phyloP scores from a whole-genome alignment of 2,113 vertebrate species.

The Stigmatopora argus region DNA sequence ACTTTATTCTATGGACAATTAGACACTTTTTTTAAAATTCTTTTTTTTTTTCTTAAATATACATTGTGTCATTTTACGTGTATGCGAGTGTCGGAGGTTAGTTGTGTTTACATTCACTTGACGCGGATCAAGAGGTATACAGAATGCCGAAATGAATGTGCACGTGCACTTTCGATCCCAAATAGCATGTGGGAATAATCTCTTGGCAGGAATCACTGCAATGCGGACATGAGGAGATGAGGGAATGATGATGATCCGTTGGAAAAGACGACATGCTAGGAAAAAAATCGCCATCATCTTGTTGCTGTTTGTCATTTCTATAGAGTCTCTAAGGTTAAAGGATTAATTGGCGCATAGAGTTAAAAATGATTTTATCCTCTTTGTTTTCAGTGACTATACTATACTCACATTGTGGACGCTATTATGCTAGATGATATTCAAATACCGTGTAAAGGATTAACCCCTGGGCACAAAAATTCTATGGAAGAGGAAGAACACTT shows the following conservation, averaged over 20 bases:
- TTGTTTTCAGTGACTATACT: not conserved
- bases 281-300: not conserved
- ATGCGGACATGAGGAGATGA: not conserved
- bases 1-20: constrained; percentile 57
- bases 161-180: not conserved
- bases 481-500: too few species aligned
- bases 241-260: not conserved
- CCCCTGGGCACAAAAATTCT: too few species aligned
- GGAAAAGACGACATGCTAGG: not conserved
- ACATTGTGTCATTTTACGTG: constrained; percentile 53
- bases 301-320: not conserved
- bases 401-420: not conserved
- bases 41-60: constrained; percentile 33
- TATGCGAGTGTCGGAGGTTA: constrained; percentile 66
- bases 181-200: not conserved
- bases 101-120: constrained; percentile 49
- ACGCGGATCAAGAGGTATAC: not conserved
- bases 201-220: not conserved
- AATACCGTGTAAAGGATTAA: too few species aligned
- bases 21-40: constrained; percentile 39
- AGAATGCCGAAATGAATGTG: not conserved
- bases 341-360: not conserved
- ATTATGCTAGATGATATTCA: too few species aligned
- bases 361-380: not conserved
- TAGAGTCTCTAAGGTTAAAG: not conserved